Base-by-base conservation (phyloP, 2,888 invertebrate genomes). In the Agrotis segetum region DNA sequence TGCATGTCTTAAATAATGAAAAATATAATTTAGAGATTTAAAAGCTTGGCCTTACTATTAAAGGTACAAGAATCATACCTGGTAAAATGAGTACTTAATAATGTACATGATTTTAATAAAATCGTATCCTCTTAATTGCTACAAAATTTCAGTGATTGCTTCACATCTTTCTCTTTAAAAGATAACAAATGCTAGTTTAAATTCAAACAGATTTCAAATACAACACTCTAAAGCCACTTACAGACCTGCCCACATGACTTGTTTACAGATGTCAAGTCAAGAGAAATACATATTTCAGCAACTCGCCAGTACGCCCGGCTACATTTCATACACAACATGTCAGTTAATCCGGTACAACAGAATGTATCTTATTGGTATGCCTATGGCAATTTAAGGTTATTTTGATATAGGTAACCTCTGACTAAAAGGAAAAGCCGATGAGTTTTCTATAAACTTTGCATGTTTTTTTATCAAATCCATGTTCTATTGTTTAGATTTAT, bases 241-340 rank as follows among this genome's bases (percentile, higher is more conserved):
- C 56, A 73, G 73, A 44, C 59, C 47, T 52, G 14, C 44, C n/a
- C n/a, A 34, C 29, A 60, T 46, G 46, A 44, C 63, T 63, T 63
- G 67, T 67, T 80, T 62, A 59, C 75, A 67, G 67, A 79, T 79
- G 46, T 62, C 67, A 74, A 53, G 46, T 62, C 67, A 74, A 53
- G 49, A 64, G 65, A 74, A 65, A 75, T 80, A 77, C 49, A 77
- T 67, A 80, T 80, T 80, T 80, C 80, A 80, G 52, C 24, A 61
- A 74, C 74, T 76, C 47, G n/a, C 56, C 52, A 46, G 52, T 46
- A 44, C 47, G 40, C 62, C 21, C 52, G 52, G 52, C 58, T 53
- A 79, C 75, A 74, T 58, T 49, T 74, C 58, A 75, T 64, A 80
- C 60, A 56, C 55, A 61, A 56, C 55, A 61, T 61, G 69, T 67